A percentile compares a stretch with the other conserved stretches of the same genome.
Conservation (phyloP, 1,140 invertebrate genomes). For the Leptonema lineaticorne region DNA sequence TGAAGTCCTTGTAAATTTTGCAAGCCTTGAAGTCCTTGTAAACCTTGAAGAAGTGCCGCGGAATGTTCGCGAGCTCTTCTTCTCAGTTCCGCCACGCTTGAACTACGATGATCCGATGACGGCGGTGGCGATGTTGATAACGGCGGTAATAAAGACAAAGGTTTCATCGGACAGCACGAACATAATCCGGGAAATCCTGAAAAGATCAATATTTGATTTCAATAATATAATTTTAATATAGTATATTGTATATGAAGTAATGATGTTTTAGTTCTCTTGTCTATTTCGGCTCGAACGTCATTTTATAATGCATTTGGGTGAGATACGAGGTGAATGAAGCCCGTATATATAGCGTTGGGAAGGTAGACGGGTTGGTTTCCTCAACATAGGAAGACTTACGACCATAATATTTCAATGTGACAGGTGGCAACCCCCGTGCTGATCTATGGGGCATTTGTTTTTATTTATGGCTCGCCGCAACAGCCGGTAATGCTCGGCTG, state of each 20-base stretch:
- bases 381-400: conserved; percentile 16
- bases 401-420: conserved; percentile 27
- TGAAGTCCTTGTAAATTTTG: conserved; percentile 59
- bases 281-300: background rate
- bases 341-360: background rate
- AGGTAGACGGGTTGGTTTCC: background rate
- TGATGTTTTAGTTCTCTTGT: background rate
- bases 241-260: background rate
- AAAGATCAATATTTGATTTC: conserved; percentile 32
- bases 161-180: conserved; percentile 74
- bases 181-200: conserved; percentile 70
- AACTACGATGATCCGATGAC: conserved; percentile 63
- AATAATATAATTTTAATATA: background rate
- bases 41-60: conserved; percentile 75
- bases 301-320: background rate
- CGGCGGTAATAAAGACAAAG: conserved; percentile 48
- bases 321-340: background rate
- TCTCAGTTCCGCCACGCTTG: conserved; percentile 81
- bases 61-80: conserved; percentile 90
- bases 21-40: conserved; percentile 62
- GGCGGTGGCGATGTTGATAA: conserved; percentile 46
- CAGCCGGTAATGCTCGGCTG: too few species aligned
- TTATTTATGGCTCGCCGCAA: conserved; percentile 25
- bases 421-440: conserved; percentile 28
- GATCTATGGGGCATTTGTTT: conserved; percentile 34